phyloP scores from a whole-genome alignment of 2,797 vertebrate species.

The Enteromius treurensis region DNA sequence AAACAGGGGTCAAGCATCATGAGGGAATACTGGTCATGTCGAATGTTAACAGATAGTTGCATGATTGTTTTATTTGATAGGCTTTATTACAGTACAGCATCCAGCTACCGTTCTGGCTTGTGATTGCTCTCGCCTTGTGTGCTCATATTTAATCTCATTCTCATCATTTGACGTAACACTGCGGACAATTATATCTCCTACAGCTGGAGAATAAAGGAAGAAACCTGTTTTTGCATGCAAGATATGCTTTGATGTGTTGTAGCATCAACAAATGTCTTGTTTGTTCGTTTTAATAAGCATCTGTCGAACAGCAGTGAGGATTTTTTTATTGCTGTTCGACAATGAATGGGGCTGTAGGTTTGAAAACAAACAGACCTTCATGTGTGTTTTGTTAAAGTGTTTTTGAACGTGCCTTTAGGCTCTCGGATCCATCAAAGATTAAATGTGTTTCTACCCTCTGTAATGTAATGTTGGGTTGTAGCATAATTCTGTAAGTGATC shows the following conservation, averaged over 20 bases:
- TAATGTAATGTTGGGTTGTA: constrained; percentile 10
- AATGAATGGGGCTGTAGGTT: not conserved
- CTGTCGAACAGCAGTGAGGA: constrained; percentile 39
- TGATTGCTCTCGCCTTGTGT: not conserved
- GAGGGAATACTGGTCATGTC: not conserved
- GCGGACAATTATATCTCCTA: constrained; percentile 50
- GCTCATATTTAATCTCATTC: not conserved
- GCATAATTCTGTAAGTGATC: not conserved
- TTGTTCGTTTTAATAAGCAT: constrained; percentile 60
- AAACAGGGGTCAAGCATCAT: not conserved
- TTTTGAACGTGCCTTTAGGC: not conserved
- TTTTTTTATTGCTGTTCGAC: constrained; percentile 11
- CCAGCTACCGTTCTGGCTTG: not conserved
- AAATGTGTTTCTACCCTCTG: not conserved
- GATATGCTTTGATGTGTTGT: constrained; percentile 37
- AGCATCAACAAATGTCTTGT: constrained; percentile 50
- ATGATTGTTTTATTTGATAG: not conserved
- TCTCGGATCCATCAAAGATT: not conserved
- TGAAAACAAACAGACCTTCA: constrained; percentile 39
- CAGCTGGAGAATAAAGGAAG: constrained; percentile 57
- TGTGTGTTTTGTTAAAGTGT: constrained; percentile 53
- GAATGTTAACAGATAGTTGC: not conserved
- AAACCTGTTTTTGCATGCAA: constrained; percentile 19
- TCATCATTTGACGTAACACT: not conserved
- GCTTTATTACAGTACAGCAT: not conserved